phyloP scores from a whole-genome alignment of 2,113 vertebrate genomes.

The Lepidothrix coronata region DNA sequence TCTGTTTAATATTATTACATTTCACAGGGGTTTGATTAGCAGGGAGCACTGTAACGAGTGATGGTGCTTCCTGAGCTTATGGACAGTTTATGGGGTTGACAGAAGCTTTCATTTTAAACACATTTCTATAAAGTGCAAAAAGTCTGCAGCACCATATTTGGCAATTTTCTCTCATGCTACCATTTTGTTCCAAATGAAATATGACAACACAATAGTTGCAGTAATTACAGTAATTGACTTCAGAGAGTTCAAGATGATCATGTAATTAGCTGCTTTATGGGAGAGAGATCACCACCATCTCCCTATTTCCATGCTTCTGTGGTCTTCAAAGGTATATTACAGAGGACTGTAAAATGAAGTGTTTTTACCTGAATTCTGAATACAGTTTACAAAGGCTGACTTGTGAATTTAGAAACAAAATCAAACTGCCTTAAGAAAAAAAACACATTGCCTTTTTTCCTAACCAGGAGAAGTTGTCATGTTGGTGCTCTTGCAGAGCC shows the following conservation, averaged over 20 bases:
- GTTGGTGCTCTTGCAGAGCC: slow-evolving; percentile 13
- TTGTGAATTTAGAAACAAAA: background rate
- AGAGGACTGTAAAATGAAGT: background rate
- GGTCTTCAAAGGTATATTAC: background rate
- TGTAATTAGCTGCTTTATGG: slow-evolving; percentile 65
- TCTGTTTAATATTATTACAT: slow-evolving; percentile 7
- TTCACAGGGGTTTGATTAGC: slow-evolving; percentile 17
- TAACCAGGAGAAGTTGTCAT: background rate
- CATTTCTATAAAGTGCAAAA: background rate
- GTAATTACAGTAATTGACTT: slow-evolving; percentile 74
- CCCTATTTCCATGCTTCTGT: slow-evolving; percentile 16
- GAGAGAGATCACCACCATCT: slow-evolving; percentile 29
- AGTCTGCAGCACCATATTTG: slow-evolving; percentile 12
- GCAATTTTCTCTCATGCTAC: slow-evolving; percentile 38
- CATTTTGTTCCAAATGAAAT: slow-evolving; percentile 69
- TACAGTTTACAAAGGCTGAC: background rate
- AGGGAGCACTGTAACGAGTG: slow-evolving; percentile 28
- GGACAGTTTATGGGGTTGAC: slow-evolving; percentile 4
- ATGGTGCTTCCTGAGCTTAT: background rate
- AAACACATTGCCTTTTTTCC: background rate
- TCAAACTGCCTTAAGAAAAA: background rate
- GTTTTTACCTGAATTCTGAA: background rate
- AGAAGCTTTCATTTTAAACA: slow-evolving; percentile 39
- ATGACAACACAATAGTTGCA: slow-evolving; percentile 68
- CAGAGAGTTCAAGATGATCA: slow-evolving; percentile 65